Percentiles rank a stretch among this genome's conserved stretches.
Evolutionary conservation across 2,797 vertebrate genomes (phyloP).

Genomic region (Enteromius unitaeniatus): DNA sequence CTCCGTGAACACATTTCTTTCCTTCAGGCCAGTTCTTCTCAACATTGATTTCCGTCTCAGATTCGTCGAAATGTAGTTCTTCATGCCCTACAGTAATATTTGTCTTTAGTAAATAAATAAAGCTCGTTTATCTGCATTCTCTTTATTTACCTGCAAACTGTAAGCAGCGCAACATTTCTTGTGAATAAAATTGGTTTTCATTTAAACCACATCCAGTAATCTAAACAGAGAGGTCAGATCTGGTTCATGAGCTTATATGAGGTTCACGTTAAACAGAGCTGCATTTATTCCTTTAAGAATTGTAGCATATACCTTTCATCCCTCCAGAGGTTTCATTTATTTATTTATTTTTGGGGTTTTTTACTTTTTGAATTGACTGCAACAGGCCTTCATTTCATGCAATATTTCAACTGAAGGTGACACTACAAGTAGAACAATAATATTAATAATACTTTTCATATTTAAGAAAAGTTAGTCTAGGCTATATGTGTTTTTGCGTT

Average conservation of each 20-base stretch:
- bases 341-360: not conserved
- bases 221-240: slow-evolving; percentile 60
- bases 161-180: slow-evolving; percentile 3
- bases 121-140: not conserved
- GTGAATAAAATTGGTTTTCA: slow-evolving; percentile 20
- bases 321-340: not conserved
- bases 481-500: not conserved
- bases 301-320: slow-evolving; percentile 14
- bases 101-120: not conserved
- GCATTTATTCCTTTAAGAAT: slow-evolving; percentile 60
- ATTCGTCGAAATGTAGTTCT: not conserved
- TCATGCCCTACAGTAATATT: not conserved
- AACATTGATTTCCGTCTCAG: not conserved
- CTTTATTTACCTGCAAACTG: not conserved
- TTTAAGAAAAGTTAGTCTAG: not conserved
- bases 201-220: slow-evolving; percentile 66
- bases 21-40: not conserved
- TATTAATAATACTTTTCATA: not conserved
- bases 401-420: not conserved
- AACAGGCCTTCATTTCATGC: not conserved
- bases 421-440: not conserved
- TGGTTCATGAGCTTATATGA: slow-evolving; percentile 53
- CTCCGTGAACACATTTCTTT: not conserved
- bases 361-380: not conserved
- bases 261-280: slow-evolving; percentile 38